These are phyloP conservation scores for Zygaena filipendulae DNA, from an alignment of 2,888 invertebrate genomes.

Conservation along the genomic window DNA sequence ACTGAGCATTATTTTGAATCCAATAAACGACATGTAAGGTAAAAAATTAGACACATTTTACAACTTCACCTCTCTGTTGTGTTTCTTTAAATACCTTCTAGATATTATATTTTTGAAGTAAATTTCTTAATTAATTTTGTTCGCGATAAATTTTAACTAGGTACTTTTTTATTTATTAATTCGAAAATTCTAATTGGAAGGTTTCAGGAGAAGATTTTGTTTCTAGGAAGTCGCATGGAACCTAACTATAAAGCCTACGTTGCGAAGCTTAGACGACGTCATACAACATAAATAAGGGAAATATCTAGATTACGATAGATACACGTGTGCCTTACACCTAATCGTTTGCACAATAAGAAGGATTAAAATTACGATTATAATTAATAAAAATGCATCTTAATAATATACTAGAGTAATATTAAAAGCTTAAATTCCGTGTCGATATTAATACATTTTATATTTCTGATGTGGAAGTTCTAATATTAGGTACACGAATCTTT, in stretches of 20 bases:
- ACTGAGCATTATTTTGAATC: too few relatives aligned
- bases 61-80: too few relatives aligned
- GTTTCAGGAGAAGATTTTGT: constrained; percentile 52
- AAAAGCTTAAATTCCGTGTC: constrained; percentile 39
- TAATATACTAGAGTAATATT: constrained; percentile 46
- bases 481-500: constrained; percentile 1
- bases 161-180: constrained; percentile 25
- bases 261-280: constrained; percentile 56
- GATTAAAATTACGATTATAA: constrained; percentile 57
- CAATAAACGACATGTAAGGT: too few relatives aligned
- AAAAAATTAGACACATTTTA: too few relatives aligned
- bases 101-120: constrained; percentile 33
- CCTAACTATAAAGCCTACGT: constrained; percentile 61
- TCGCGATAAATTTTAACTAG: too few relatives aligned
- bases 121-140: constrained; percentile 27
- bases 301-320: constrained; percentile 58
- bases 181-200: constrained; percentile 58
- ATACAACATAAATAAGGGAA: constrained; percentile 57
- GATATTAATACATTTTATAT: constrained; percentile 11
- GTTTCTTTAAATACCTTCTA: too few relatives aligned
- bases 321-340: constrained; percentile 51
- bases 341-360: constrained; percentile 47
- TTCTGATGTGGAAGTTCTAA: constrained; percentile 7
- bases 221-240: constrained; percentile 62
- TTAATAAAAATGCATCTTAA: constrained; percentile 61